Evolutionary conservation across 2,113 vertebrate species (phyloP).

Genomic region (Solea solea): DNA sequence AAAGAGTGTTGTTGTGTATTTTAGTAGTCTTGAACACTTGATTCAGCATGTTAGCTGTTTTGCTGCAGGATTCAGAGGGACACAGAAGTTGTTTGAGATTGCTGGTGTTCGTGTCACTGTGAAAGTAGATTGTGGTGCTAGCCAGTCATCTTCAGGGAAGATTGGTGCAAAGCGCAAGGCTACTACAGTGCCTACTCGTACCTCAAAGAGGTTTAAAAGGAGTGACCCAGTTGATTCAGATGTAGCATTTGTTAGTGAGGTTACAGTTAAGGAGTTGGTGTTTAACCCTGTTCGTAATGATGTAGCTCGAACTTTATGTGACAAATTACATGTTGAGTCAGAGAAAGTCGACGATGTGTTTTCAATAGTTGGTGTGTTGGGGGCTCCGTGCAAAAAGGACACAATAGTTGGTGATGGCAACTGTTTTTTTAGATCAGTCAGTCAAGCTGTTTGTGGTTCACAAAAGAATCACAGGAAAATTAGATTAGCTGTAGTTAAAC

Average conservation of each 20-base stretch:
- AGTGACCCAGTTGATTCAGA: not conserved
- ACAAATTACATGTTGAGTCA: not conserved
- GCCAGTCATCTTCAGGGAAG: not conserved
- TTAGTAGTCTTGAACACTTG: no score
- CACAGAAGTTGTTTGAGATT: no score
- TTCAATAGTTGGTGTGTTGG: not conserved
- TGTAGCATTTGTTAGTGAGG: no score
- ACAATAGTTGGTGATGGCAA: not conserved
- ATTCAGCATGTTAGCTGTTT: no score
- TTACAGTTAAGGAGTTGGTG: not conserved
- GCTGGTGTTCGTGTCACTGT: no score
- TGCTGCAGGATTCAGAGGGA: not conserved
- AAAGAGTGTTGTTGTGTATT: no score
- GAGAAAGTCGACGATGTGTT: not conserved
- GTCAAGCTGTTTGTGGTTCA: not conserved
- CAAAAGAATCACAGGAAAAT: no score
- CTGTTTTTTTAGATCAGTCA: not conserved
- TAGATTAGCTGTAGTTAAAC: no score
- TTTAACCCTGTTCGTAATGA: not conserved
- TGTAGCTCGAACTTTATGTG: not conserved
- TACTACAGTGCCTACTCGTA: not conserved
- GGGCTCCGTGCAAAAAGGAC: not conserved
- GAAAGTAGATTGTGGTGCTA: no score
- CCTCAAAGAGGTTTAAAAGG: not conserved
- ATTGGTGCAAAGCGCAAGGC: not conserved